Conservation (phyloP, 2,888 invertebrate species). For the Acanthosepion esculentum region DNA sequence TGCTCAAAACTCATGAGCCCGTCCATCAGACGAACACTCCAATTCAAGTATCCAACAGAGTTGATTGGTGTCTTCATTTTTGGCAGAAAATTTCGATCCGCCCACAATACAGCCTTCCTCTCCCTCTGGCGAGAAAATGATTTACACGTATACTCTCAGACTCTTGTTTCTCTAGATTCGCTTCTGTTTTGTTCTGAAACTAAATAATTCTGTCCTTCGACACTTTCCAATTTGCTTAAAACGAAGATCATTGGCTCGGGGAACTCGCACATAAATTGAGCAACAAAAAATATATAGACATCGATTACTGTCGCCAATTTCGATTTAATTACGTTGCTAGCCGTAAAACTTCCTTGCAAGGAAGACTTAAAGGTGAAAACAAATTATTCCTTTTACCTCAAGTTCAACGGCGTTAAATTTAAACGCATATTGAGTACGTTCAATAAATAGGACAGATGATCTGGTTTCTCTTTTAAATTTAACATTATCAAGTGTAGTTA, state of each 20-base stretch:
- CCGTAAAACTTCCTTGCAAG: background rate
- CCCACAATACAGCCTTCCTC: background rate
- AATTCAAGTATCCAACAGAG: background rate
- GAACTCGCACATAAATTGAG: background rate
- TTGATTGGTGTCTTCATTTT: background rate
- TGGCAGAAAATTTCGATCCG: background rate
- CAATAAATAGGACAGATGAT: background rate
- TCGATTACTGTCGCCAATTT: background rate
- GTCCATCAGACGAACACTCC: background rate
- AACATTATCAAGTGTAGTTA: too few relatives aligned
- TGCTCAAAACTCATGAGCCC: background rate
- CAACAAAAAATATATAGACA: background rate
- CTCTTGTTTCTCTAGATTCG: background rate
- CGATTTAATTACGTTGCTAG: background rate
- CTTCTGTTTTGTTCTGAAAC: background rate
- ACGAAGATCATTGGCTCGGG: background rate
- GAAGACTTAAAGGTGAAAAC: background rate
- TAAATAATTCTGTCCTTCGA: background rate
- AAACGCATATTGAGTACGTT: background rate
- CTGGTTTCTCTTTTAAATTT: too few relatives aligned
- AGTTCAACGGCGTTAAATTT: background rate
- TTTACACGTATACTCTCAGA: background rate
- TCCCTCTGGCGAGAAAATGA: background rate
- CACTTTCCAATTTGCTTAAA: background rate
- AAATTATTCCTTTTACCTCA: background rate